Evolutionary conservation across 2,113 vertebrate species (phyloP), one percentile per base, ranked within the genome.

Genomic region (Symphodus melops): DNA sequence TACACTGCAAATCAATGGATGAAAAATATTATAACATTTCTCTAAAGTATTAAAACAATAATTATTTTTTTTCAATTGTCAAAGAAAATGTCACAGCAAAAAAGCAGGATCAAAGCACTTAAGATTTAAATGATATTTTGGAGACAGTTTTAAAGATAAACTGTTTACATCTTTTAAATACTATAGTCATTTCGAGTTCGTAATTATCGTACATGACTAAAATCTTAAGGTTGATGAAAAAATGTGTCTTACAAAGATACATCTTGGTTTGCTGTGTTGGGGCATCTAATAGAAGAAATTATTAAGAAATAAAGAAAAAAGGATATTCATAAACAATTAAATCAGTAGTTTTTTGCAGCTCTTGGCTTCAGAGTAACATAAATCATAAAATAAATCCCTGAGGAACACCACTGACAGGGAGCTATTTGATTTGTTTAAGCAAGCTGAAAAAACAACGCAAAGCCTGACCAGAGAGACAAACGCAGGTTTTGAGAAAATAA

Each of bases 401-500:
- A 46, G 55, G 80, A 54, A 68, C 72, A 37, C 46, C 72, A 39
- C 21, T 56, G 7, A 68, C 6, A 46, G 59, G 1, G 39, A 20
- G 33, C 28, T 5, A 55, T 19, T 28, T 71, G 37, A 37, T 13
- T 4, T 42, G 11, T 5, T 5, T 6, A 52, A 21, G n/a, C 20
- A 42, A 16, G 39, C 56, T 28, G 33, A 55, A 51, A 51, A 54
- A 48, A 25, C 25, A 39, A 75, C 42, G 57, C 46, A n/a, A 12
- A 78, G 75, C 63, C 58, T 44, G n/a, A 53, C 51, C 21, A 37
- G 23, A 66, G 19, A 78, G 6, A 16, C 28, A 63, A 77, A 81
- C 49, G 8, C 10, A 44, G n/a, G 39, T 11, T 65, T 71, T 14
- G 10, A 84, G 68, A 88, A 69, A 79, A 83, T 42, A 49, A 71